Evolutionary conservation across 1,140 invertebrate species (phyloP).

Genomic region (Lethrus apterus): DNA sequence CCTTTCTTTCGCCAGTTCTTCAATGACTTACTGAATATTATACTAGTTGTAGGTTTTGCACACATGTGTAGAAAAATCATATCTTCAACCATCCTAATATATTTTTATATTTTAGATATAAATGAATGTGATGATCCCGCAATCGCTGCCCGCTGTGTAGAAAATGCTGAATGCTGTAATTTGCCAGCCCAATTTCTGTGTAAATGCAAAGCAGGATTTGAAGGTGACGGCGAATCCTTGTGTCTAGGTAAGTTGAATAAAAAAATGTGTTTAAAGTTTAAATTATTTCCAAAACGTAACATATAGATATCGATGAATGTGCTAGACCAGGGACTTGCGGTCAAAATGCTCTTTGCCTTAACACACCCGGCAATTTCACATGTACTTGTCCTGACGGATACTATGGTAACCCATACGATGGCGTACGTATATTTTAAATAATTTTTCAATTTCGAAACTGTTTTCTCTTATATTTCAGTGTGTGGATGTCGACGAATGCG

Average conservation of each 20-base stretch:
- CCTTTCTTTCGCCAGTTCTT: no score
- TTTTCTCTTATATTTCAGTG: slow-evolving; percentile 51
- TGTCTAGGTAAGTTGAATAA: slow-evolving; percentile 56
- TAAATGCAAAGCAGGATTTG: slow-evolving; percentile 85
- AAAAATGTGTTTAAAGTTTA: neutral
- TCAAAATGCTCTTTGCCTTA: slow-evolving; percentile 69
- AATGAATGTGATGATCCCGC: slow-evolving; percentile 86
- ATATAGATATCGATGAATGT: slow-evolving; percentile 82
- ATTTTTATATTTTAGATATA: slow-evolving; percentile 59
- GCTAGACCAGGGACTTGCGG: slow-evolving; percentile 68
- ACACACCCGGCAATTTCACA: slow-evolving; percentile 81
- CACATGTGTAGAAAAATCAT: no score
- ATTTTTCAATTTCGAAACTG: slow-evolving; percentile 10
- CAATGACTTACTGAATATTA: no score
- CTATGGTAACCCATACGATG: slow-evolving; percentile 79
- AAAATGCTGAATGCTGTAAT: slow-evolving; percentile 91
- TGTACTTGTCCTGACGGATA: slow-evolving; percentile 78
- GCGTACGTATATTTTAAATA: slow-evolving; percentile 44
- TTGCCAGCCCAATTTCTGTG: slow-evolving; percentile 88
- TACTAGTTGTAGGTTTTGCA: no score
- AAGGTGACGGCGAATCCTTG: slow-evolving; percentile 78
- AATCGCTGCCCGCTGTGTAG: slow-evolving; percentile 73
- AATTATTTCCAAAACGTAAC: no score
- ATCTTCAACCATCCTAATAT: no score
- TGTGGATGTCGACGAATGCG: slow-evolving; percentile 77